Evolutionary conservation across 2,888 invertebrate genomes (phyloP), one percentile per base, ranked within the genome.

Genomic region (Noctua comes): DNA sequence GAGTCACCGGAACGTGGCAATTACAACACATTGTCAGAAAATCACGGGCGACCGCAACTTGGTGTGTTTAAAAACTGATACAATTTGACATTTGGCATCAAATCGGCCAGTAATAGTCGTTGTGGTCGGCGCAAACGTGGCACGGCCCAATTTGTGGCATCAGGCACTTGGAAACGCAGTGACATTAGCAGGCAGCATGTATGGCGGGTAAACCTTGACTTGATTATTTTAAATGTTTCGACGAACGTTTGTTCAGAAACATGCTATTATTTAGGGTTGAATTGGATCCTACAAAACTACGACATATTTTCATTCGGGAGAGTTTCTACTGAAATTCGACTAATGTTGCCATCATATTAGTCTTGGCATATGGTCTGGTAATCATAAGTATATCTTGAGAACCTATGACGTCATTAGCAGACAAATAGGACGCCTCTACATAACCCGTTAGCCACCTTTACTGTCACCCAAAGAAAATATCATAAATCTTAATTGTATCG

Each of bases 21-120:
- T 90, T 90, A 96, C 91, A 95, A 91, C 96, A 96, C 92, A 96
- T 95, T 96, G 95, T 95, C 87, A 85, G 79, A 73, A 79, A 89
- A 89, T 89, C 90, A 88, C 83, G 73, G 73, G 36, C 13, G 79
- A 90, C 88, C 88, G 70, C 89, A 89, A 82, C 70, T 86, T 84
- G 80, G 76, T 76, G 77, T 76, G 72, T 83, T 83, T 87, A 86
- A 88, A 88, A 89, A 90, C 77, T 88, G 88, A 88, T 83, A 84
- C 75, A 68, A 89, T 80, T 89, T 89, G 89, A 89, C 89, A 89
- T 89, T 89, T 89, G 89, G 89, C 89, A 82, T 85, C 79, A 84
- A 85, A 83, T 82, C 68, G 76, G 82, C 69, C 59, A 54, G 75
- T 86, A 89, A 89, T 89, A 80, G 89, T 77, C 75, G 76, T 79